These are phyloP conservation scores for Ophraella communa DNA, from an alignment of 2,888 invertebrate species.

Conservation along the genomic window DNA sequence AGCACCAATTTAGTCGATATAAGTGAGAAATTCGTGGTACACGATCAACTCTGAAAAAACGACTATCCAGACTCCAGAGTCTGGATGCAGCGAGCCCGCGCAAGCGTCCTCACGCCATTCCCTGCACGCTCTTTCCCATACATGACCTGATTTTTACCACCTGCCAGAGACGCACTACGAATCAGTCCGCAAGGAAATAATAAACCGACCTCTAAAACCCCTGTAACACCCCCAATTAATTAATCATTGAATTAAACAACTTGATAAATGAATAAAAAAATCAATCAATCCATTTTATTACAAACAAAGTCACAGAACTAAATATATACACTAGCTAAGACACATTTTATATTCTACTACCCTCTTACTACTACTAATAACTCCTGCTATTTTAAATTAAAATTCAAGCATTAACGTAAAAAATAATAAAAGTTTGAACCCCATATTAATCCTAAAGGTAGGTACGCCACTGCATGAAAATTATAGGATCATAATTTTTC, in stretches of 20 bases:
- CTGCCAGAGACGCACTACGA: not conserved
- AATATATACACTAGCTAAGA: too few relatives aligned
- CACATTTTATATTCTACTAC: too few relatives aligned
- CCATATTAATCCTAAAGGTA: not conserved
- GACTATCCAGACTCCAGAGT: conserved; percentile 50
- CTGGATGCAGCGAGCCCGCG: conserved; percentile 50
- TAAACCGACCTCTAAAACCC: too few relatives aligned
- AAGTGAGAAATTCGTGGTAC: conserved; percentile 7
- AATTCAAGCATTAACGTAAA: too few relatives aligned
- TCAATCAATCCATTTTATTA: too few relatives aligned
- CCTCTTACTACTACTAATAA: too few relatives aligned
- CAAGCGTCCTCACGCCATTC: conserved; percentile 36
- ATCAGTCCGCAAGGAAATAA: not conserved
- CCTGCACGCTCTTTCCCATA: conserved; percentile 13
- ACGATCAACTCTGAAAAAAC: conserved; percentile 50
- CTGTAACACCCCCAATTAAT: too few relatives aligned
- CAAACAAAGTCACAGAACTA: too few relatives aligned
- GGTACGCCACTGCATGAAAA: not conserved
- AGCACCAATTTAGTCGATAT: conserved; percentile 26
- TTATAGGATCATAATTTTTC: not conserved
- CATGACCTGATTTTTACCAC: conserved; percentile 19
- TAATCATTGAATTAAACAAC: too few relatives aligned
- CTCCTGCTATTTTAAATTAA: too few relatives aligned
- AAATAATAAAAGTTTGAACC: too few relatives aligned
- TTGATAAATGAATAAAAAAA: too few relatives aligned